Evolutionary conservation across 2,797 vertebrate genomes (phyloP).

Genomic region (Lophius americanus): DNA sequence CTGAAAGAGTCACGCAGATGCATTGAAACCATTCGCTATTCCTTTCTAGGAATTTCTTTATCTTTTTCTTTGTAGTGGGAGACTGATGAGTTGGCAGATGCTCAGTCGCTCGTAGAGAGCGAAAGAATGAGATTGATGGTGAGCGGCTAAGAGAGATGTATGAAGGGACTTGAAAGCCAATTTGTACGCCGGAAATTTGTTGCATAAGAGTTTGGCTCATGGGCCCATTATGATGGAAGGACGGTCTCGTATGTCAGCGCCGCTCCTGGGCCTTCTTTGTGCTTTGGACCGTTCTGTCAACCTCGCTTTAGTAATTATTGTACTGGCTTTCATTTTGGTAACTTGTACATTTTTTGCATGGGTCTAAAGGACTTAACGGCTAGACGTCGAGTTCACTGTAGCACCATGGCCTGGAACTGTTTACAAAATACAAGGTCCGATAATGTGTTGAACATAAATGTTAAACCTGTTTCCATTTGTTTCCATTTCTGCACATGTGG

Average conservation of each 20-base stretch:
- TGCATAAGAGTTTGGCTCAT: conserved; percentile 51
- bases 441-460: too few relatives aligned
- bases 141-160: conserved; percentile 17
- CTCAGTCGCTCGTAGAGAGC: conserved; percentile 8
- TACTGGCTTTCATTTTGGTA: background rate
- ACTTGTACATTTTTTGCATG: too few relatives aligned
- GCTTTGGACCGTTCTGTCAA: conserved; percentile 5
- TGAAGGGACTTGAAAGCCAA: conserved; percentile 5
- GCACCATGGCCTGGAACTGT: too few relatives aligned
- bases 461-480: too few relatives aligned
- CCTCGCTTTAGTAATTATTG: background rate
- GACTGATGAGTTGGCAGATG: conserved; percentile 50
- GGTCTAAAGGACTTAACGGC: too few relatives aligned
- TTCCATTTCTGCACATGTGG: too few relatives aligned
- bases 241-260: conserved; percentile 13
- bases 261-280: conserved; percentile 6
- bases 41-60: conserved; percentile 50
- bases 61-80: conserved; percentile 31
- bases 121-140: background rate
- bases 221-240: conserved; percentile 31
- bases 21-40: conserved; percentile 22
- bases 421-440: too few relatives aligned
- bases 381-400: too few relatives aligned
- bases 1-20: conserved; percentile 16
- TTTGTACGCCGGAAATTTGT: conserved; percentile 51